Evolutionary conservation across 2,797 vertebrate species (phyloP).

Genomic region (Eutrigla gurnardus): DNA sequence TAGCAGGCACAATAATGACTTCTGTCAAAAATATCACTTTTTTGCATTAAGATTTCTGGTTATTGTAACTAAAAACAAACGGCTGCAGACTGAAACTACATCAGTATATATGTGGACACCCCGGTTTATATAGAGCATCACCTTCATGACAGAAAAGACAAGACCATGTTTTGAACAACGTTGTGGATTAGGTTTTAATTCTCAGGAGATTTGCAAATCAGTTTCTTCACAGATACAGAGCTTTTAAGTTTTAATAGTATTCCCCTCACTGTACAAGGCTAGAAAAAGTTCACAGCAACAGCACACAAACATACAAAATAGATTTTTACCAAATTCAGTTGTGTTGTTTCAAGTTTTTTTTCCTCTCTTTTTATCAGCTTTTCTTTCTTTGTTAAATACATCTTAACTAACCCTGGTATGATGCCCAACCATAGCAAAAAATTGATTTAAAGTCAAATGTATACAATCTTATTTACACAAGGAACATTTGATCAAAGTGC

Average conservation of each 20-base stretch:
- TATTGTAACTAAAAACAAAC: not conserved
- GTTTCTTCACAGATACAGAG: constrained; percentile 80
- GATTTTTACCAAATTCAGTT: constrained; percentile 88
- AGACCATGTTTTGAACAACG: constrained; percentile 41
- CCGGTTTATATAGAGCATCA: rapidly evolving
- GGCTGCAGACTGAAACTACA: not conserved
- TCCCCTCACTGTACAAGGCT: constrained; percentile 81
- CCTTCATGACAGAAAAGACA: not conserved
- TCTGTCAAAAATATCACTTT: not conserved
- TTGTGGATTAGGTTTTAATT: constrained; percentile 80
- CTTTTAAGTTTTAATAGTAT: constrained; percentile 44
- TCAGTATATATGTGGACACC: not conserved
- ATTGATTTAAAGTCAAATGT: constrained; percentile 86
- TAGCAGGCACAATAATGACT: not conserved
- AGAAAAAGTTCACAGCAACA: constrained; percentile 87
- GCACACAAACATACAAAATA: constrained; percentile 98
- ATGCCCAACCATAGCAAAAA: constrained; percentile 92
- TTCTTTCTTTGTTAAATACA: constrained; percentile 86
- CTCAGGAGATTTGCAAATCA: constrained; percentile 75
- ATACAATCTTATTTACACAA: constrained; percentile 95
- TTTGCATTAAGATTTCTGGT: not conserved
- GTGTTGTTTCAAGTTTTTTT: constrained; percentile 57
- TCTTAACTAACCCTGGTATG: constrained; percentile 91
- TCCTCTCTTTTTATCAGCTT: constrained; percentile 41
- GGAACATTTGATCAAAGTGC: constrained; percentile 95